Conservation (phyloP, 2,113 vertebrate genomes). For the Turnix velox region DNA sequence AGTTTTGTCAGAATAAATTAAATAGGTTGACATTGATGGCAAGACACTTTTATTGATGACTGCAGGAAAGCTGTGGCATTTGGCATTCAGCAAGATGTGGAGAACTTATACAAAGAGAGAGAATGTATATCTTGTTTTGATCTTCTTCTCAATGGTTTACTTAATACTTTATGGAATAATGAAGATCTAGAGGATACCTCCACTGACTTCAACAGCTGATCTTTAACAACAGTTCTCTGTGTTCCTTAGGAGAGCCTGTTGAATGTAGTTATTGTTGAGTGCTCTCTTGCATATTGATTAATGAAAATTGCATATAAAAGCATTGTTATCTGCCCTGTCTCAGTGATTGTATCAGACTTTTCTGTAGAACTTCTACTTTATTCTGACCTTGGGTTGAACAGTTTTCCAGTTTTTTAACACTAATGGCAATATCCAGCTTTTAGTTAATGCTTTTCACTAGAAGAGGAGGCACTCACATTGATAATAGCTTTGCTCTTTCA, state of each 20-base stretch:
- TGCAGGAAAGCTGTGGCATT: neutral
- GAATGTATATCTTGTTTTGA: neutral
- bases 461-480: neutral
- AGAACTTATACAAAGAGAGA: neutral
- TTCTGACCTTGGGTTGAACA: neutral
- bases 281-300: neutral
- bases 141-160: neutral
- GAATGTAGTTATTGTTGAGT: neutral
- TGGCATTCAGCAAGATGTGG: neutral
- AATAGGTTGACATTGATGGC: neutral
- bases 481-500: neutral
- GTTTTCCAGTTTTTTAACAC: neutral
- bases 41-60: neutral
- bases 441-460: neutral
- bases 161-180: neutral
- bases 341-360: neutral
- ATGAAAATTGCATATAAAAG: neutral
- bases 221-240: neutral
- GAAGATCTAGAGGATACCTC: neutral
- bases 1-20: neutral
- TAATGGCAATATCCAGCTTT: neutral
- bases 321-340: neutral
- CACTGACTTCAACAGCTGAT: neutral
- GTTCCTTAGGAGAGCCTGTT: neutral
- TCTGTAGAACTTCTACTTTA: neutral